Percentiles rank a stretch among this genome's conserved stretches.
phyloP scores from a whole-genome alignment of 2,797 vertebrate genomes.

The Enteromius radiatus region DNA sequence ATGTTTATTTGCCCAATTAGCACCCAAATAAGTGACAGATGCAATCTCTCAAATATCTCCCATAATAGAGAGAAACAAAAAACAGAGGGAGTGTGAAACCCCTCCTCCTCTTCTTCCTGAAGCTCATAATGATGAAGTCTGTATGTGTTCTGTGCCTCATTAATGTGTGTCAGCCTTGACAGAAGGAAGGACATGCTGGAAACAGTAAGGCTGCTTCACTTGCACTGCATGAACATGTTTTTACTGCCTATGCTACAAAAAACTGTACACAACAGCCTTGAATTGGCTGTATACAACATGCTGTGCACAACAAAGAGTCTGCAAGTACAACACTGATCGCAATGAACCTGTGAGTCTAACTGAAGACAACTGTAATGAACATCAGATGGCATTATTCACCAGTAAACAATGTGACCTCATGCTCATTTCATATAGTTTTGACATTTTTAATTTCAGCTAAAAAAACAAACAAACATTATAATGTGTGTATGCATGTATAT shows the following conservation, averaged over 20 bases:
- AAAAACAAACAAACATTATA: too few species aligned
- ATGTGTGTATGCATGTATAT: too few species aligned
- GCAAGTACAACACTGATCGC: neutral
- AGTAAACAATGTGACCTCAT: neutral
- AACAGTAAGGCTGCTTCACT: neutral
- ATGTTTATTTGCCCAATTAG: conserved; percentile 75
- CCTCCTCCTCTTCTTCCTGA: conserved; percentile 6
- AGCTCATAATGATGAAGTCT: conserved; percentile 15
- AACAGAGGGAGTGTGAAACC: conserved; percentile 32
- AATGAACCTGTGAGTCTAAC: neutral
- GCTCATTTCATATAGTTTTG: neutral
- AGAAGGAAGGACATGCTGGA: conserved; percentile 25
- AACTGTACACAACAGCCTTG: conserved; percentile 8
- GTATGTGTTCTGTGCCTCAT: conserved; percentile 22
- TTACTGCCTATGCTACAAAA: conserved; percentile 14
- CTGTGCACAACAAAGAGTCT: neutral
- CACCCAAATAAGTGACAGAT: conserved; percentile 65
- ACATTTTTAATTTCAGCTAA: too few species aligned
- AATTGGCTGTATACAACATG: conserved; percentile 1
- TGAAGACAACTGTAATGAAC: neutral
- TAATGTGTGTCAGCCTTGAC: conserved; percentile 36
- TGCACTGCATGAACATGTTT: neutral
- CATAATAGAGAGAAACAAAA: conserved; percentile 61
- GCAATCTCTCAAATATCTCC: conserved; percentile 65
- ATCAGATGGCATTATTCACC: neutral